Base-by-base conservation (phyloP, 2,797 vertebrate genomes). In the Sebastes variabilis region DNA sequence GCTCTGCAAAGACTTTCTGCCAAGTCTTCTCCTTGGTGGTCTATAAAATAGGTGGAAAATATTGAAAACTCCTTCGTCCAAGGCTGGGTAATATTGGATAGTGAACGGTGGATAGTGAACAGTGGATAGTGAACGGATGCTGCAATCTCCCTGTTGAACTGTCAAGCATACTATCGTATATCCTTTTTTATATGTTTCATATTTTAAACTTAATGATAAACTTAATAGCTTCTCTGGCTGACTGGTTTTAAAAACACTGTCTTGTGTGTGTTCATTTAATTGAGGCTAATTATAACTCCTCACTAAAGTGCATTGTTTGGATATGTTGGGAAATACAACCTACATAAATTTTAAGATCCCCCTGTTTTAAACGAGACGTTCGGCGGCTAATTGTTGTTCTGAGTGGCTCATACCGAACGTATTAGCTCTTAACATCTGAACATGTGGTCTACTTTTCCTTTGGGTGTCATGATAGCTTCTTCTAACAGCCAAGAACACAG, bases 31-130 rank as follows among this genome's bases (percentile, higher is more conserved):
- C 88, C 79, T 83, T 30, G 0, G 73, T 87, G 90, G 60, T 84
- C 83, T 25, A 90, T 91, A 87, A 91, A 90, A 58, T 70, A 34
- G 24, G 55, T 1, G 49, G 49, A 72, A 85, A 87, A 81, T 72
- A 86, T 58, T 70, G 55, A 72, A 90, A 90, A 87, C 16, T 62
- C n/a, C 34, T 83, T 65, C 59, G 77, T 86, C 66, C 24, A 67
- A 69, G 54, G 22, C 32, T 74, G 27, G 32, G 42, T 42, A 70
- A 72, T 72, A 60, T 74, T n/a, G 3, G 55, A 65, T 18, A 14
- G 2, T 55, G 56, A 87, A 70, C 27, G 72, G 18, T n/a, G 3
- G 55, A 65, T 18, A 14, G 2, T 55, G 56, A 87, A 78, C 12
- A 27, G 6, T n/a, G 3, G 55, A 65, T 18, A 14, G 2, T 55